phyloP scores from a whole-genome alignment of 2,888 invertebrate genomes.

The Acrobasis repandana region DNA sequence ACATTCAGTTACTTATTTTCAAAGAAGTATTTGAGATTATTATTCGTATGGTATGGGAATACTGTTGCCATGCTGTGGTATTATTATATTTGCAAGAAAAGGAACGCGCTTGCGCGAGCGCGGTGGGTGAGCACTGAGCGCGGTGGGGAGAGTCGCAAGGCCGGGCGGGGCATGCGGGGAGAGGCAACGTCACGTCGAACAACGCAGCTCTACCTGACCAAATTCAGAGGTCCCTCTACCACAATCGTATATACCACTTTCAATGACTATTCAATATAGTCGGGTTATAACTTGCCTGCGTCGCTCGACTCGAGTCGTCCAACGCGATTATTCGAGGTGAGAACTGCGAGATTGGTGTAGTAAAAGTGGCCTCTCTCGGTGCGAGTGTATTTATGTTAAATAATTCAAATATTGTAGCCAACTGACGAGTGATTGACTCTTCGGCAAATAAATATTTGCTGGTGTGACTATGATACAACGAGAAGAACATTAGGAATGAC shows the following conservation, averaged over 20 bases:
- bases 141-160: conserved; percentile 75
- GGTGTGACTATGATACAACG: conserved; percentile 39
- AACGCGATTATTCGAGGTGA: conserved; percentile 77
- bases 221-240: conserved; percentile 51
- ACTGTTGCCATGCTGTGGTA: conserved; percentile 52
- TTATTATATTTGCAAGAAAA: conserved; percentile 66
- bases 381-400: conserved; percentile 49
- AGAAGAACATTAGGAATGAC: conserved; percentile 48
- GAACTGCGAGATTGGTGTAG: conserved; percentile 65
- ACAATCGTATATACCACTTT: conserved; percentile 31
- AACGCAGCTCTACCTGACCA: conserved; percentile 68
- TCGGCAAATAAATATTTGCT: conserved; percentile 36
- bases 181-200: conserved; percentile 78
- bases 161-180: conserved; percentile 67
- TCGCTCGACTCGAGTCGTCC: conserved; percentile 73
- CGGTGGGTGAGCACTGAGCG: conserved; percentile 55
- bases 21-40: conserved; percentile 30
- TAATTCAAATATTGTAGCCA: conserved; percentile 42
- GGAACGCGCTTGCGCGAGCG: conserved; percentile 74
- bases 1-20: not conserved
- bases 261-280: conserved; percentile 40
- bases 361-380: conserved; percentile 69
- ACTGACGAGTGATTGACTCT: conserved; percentile 29
- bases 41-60: conserved; percentile 34
- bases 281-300: conserved; percentile 72